A percentile compares a stretch with the other conserved stretches of the same genome.
These are phyloP conservation scores for Drosophila arizonae DNA, from an alignment of 1,140 invertebrate genomes.

Conservation along the genomic window DNA sequence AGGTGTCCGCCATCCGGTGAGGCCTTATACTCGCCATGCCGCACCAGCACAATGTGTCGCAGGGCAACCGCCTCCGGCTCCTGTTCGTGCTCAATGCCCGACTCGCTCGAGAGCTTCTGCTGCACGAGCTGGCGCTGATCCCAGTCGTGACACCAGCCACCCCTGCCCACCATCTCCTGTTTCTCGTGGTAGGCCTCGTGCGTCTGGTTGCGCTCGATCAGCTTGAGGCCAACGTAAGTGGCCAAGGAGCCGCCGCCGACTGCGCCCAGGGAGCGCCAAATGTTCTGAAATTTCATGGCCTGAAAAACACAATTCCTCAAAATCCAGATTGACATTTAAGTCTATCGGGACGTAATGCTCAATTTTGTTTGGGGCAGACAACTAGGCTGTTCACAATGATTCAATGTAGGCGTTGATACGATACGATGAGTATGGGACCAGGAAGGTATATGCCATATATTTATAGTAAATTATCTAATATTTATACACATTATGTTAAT, in stretches of 20 bases:
- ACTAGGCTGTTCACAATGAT: too few relatives aligned
- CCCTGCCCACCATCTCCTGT: conserved; percentile 23
- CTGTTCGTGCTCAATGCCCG: conserved; percentile 82
- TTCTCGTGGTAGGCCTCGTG: neutral
- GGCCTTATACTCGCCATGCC: conserved; percentile 97
- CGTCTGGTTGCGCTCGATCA: conserved; percentile 27
- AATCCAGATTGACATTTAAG: conserved; percentile 2
- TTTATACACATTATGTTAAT: too few relatives aligned
- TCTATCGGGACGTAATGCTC: neutral
- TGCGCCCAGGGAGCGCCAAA: conserved; percentile 45
- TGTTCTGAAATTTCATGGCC: conserved; percentile 33
- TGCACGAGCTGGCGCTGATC: conserved; percentile 87
- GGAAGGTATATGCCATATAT: too few relatives aligned
- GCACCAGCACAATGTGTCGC: conserved; percentile 93
- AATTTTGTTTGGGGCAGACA: too few relatives aligned
- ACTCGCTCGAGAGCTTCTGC: conserved; percentile 33
- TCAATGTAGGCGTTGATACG: too few relatives aligned
- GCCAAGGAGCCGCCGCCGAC: conserved; percentile 52
- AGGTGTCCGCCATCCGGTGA: conserved; percentile 90
- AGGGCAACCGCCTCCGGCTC: conserved; percentile 86
- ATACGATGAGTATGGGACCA: too few relatives aligned
- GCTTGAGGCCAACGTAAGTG: conserved; percentile 38
- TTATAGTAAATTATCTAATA: too few relatives aligned
- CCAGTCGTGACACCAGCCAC: conserved; percentile 93
- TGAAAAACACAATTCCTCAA: neutral